Evolutionary conservation across 2,113 vertebrate species (phyloP).

Genomic region (Vidua macroura): DNA sequence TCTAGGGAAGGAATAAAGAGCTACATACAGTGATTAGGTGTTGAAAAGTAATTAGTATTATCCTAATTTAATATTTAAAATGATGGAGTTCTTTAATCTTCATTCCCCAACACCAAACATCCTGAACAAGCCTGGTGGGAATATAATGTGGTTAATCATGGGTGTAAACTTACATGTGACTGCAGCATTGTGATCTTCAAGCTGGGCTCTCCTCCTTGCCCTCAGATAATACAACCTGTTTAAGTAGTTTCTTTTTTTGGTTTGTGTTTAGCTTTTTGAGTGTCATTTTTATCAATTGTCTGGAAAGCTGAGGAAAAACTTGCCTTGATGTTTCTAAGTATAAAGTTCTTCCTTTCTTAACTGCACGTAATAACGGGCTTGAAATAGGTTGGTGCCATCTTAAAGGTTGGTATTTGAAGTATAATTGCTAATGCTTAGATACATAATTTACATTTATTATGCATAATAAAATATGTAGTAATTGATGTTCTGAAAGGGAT

Average conservation of each 20-base stretch:
- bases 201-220: not conserved
- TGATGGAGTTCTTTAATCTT: not conserved
- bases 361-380: not conserved
- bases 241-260: not conserved
- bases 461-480: slow-evolving; percentile 45
- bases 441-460: slow-evolving; percentile 32
- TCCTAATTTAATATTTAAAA: not conserved
- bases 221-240: not conserved
- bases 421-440: slow-evolving; percentile 30
- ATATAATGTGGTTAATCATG: not conserved
- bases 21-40: not conserved
- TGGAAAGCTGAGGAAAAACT: not conserved
- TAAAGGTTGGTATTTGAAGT: slow-evolving; percentile 45
- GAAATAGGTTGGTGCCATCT: not conserved
- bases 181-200: not conserved
- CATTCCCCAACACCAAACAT: not conserved
- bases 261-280: not conserved
- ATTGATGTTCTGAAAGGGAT: slow-evolving; percentile 36
- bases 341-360: not conserved
- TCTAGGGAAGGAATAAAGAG: not conserved
- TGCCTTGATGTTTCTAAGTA: not conserved
- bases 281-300: not conserved
- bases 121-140: not conserved
- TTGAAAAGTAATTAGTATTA: not conserved
- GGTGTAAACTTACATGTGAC: not conserved